Evolutionary conservation across 2,797 vertebrate genomes (phyloP).

Genomic region (Cetoscarus ocellatus): DNA sequence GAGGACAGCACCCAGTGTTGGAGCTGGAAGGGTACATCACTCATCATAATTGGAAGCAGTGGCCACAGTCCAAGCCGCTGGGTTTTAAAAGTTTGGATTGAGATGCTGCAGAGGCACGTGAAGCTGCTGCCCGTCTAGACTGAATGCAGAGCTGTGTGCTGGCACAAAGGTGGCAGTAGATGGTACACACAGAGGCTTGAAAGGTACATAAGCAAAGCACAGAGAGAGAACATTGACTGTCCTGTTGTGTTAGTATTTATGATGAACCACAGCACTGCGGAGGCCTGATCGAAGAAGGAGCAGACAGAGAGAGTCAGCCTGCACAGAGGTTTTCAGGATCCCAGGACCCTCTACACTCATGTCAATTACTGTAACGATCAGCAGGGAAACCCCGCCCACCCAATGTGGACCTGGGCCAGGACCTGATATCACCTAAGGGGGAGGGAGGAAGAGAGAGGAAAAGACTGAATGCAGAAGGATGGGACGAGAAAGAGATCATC

Average conservation of each 20-base stretch:
- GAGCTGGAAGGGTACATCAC: too few relatives aligned
- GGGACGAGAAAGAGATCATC: not conserved
- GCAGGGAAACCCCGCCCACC: constrained; percentile 50
- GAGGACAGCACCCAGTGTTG: too few relatives aligned
- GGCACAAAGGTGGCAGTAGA: not conserved
- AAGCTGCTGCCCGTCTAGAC: not conserved
- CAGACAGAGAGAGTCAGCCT: constrained; percentile 30
- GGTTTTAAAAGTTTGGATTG: too few relatives aligned
- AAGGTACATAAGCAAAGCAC: not conserved
- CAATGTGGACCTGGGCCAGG: constrained; percentile 35
- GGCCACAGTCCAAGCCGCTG: too few relatives aligned
- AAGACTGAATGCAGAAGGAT: not conserved
- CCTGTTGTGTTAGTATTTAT: not conserved
- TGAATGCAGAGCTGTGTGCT: not conserved
- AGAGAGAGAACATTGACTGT: not conserved
- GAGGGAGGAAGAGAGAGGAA: constrained; percentile 2
- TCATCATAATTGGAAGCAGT: too few relatives aligned
- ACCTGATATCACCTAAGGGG: constrained; percentile 50
- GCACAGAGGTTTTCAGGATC: constrained; percentile 59
- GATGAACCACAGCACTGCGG: constrained; percentile 11
- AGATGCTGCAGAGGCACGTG: too few relatives aligned
- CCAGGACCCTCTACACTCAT: constrained; percentile 60
- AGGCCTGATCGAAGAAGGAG: constrained; percentile 19
- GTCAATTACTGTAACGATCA: constrained; percentile 77
- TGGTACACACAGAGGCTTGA: not conserved